A percentile compares a stretch with the other conserved stretches of the same genome.
phyloP scores from a whole-genome alignment of 2,888 invertebrate genomes.

The Bugula neritina region DNA sequence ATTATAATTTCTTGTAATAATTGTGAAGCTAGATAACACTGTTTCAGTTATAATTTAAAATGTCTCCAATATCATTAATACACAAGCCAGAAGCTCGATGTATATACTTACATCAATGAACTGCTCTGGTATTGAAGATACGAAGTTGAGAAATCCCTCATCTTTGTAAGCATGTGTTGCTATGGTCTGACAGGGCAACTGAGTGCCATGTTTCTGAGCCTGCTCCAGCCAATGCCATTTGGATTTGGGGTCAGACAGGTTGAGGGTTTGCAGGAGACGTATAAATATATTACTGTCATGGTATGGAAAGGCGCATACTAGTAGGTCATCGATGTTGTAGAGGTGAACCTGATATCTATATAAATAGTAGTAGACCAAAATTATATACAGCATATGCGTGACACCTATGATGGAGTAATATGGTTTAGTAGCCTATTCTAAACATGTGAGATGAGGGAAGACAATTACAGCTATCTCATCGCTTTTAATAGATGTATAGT shows the following conservation, averaged over 20 bases:
- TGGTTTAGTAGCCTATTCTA: no score
- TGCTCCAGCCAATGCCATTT: constrained; percentile 59
- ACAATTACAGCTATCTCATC: no score
- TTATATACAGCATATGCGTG: no score
- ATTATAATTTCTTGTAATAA: no score
- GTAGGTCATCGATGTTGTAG: constrained; percentile 75
- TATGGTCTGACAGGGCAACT: constrained; percentile 67
- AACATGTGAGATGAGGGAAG: no score
- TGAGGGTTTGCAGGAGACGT: constrained; percentile 67
- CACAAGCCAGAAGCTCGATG: no score
- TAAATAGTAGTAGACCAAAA: neutral
- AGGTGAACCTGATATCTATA: constrained; percentile 75
- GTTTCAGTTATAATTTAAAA: no score
- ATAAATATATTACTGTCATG: constrained; percentile 87
- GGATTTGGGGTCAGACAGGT: constrained; percentile 55
- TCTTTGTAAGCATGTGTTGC: constrained; percentile 67
- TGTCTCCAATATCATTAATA: no score
- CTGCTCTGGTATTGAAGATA: constrained; percentile 60
- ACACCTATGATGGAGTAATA: no score
- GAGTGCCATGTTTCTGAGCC: constrained; percentile 65
- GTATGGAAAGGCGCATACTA: constrained; percentile 79
- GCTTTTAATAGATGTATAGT: no score
- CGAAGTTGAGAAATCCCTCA: constrained; percentile 61
- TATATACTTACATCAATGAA: constrained; percentile 58
- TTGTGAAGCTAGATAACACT: no score